Conservation (phyloP, 2,888 invertebrate genomes). For the Podabrus alpinus region DNA sequence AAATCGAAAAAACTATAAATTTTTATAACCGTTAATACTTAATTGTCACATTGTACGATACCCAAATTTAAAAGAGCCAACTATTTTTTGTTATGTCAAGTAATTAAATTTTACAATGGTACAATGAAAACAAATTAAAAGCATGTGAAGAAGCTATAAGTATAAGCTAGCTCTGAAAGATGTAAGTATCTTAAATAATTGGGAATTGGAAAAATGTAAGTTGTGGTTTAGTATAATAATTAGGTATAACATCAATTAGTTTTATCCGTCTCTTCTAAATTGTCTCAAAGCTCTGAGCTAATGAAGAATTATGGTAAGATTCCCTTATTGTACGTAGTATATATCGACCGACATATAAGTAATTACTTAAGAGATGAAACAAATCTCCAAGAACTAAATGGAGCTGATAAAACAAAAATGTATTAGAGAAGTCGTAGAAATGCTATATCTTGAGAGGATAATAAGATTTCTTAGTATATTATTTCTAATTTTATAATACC, state of each 20-base stretch:
- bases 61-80: neutral
- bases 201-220: neutral
- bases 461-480: neutral
- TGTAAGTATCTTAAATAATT: no score
- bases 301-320: slow-evolving; percentile 1
- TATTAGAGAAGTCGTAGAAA: neutral
- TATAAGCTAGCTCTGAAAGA: no score
- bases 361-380: slow-evolving; percentile 1
- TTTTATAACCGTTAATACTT: neutral
- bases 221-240: neutral
- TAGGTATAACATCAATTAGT: neutral
- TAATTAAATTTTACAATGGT: no score
- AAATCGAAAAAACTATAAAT: neutral
- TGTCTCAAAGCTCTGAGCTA: neutral
- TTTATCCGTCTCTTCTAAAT: neutral
- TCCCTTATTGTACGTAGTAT: neutral
- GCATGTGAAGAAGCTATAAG: no score
- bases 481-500: neutral
- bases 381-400: neutral
- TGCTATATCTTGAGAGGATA: neutral
- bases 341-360: neutral
- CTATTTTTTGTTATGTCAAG: neutral
- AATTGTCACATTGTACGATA: neutral
- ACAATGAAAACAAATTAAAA: no score
- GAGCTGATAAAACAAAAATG: neutral